These are phyloP conservation scores for Mustelus asterias DNA, from an alignment of 2,113 vertebrate species.

Conservation along the genomic window DNA sequence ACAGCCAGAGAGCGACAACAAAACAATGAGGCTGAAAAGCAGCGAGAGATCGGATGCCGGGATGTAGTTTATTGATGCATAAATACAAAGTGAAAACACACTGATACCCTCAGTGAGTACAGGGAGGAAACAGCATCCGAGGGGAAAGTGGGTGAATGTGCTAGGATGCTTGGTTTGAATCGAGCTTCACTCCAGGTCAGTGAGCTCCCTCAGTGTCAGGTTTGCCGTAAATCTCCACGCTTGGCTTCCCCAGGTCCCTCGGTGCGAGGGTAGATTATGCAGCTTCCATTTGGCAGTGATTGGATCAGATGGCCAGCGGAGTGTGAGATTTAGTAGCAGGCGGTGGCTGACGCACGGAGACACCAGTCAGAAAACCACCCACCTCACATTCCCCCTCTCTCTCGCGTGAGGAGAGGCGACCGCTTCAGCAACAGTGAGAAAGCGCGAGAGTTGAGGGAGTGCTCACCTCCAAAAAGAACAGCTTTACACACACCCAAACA, in stretches of 20 bases:
- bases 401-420: background rate
- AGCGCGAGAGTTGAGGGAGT: background rate
- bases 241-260: background rate
- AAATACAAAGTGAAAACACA: background rate
- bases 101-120: background rate
- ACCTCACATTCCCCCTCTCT: no score
- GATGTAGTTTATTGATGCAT: background rate
- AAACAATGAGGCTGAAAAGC: background rate
- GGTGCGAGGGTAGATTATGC: background rate
- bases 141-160: no score
- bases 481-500: no score
- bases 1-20: background rate
- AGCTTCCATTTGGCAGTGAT: no score
- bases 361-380: background rate
- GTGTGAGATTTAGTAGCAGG: no score
- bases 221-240: background rate
- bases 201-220: background rate
- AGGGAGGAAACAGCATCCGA: background rate
- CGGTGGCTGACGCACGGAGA: background rate
- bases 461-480: background rate
- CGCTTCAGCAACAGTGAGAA: no score
- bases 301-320: background rate
- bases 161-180: no score
- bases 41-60: background rate
- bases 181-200: no score